Base-by-base conservation (phyloP, 2,888 invertebrate species). In the Scelioninae gen. 1 region DNA sequence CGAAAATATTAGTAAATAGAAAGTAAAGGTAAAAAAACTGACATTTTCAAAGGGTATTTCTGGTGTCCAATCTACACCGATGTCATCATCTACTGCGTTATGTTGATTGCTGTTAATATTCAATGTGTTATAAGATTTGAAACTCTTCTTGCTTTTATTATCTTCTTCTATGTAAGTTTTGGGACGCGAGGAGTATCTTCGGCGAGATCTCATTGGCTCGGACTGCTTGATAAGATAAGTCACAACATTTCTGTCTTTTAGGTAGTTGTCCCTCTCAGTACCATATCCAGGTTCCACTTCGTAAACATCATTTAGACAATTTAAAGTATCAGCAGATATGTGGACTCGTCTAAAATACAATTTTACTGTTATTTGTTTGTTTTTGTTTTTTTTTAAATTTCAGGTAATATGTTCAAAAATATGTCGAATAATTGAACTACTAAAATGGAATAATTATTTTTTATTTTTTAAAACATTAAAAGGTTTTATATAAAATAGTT, bases 241-340 rank as follows among this genome's bases (percentile, higher is more conserved):
- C 87, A 95, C 95, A 75, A 98, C 95, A 88, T 96, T 95, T 86
- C 97, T 95, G 87, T 98, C 97, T 87, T 96, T 95, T 40, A 99
- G 93, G 93, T 97, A 98, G 72, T 95, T 93, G 92, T 98, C 96
- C 62, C 98, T 94, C 15, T 95, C 95, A 34, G 95, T 96, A 0
- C 98, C 99, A 87, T 96, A 95, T 0, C 99, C 99, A 0, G 97
- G 96, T 90, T 99, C 99, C 74, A 99, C 97, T 88, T 98, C 98
- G 91, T 98, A 99, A 9, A 96, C 96, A 8, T 96, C 96, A 88
- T 96, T 95, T 82, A 99, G 93, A 89, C 96, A 98, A 79, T 95
- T 95, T 40, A 96, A 93, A 0, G 99, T 98, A 6, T 97, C 96
- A 87, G 96, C 95, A 0, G 99, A 99, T 89, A 99, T 98, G 92